These are phyloP conservation scores for Datnioides undecimradiatus DNA, from an alignment of 2,113 vertebrate species.

Conservation along the genomic window DNA sequence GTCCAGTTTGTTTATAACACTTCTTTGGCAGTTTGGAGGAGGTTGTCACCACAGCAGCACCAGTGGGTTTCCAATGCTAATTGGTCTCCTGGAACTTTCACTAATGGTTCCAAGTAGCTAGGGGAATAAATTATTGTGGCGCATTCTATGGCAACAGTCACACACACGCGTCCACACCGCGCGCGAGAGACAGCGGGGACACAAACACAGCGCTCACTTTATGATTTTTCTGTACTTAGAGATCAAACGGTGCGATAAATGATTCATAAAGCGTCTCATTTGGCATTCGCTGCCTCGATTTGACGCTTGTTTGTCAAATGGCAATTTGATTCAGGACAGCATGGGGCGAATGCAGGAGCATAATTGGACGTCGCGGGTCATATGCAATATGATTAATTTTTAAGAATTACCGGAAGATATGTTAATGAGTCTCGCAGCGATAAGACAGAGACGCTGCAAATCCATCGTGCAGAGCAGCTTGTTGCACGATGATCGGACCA, in stretches of 20 bases:
- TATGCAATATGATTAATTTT: conserved; percentile 73
- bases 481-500: conserved; percentile 4
- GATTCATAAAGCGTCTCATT: conserved; percentile 82
- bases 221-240: conserved; percentile 76
- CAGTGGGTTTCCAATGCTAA: conserved; percentile 86
- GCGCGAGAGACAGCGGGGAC: conserved; percentile 23
- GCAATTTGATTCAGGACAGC: conserved; percentile 82
- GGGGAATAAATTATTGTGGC: conserved; percentile 84
- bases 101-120: conserved; percentile 88
- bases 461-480: conserved; percentile 12
- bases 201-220: conserved; percentile 74
- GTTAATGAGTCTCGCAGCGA: conserved; percentile 50
- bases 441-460: neutral
- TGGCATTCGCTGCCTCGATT: conserved; percentile 69
- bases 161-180: conserved; percentile 51
- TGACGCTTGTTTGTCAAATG: conserved; percentile 81
- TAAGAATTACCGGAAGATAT: conserved; percentile 74
- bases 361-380: conserved; percentile 69
- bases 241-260: conserved; percentile 82
- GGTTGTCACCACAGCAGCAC: conserved; percentile 84
- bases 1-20: conserved; percentile 90
- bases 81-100: conserved; percentile 89
- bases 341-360: conserved; percentile 47
- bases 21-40: conserved; percentile 87
- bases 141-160: conserved; percentile 79